These are phyloP conservation scores for Empis stercorea DNA, from an alignment of 2,888 invertebrate species.

Conservation along the genomic window DNA sequence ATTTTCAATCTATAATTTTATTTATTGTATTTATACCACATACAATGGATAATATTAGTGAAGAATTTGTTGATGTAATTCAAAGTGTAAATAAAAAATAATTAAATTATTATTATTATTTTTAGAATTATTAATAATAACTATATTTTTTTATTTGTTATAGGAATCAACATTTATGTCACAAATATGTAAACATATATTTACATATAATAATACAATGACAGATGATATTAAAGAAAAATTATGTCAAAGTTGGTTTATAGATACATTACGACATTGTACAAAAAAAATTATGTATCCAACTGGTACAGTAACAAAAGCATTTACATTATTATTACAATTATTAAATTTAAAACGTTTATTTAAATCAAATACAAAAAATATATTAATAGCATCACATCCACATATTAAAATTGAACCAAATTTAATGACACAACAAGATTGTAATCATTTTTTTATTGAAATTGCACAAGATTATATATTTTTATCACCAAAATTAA, in stretches of 20 bases:
- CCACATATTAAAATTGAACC: slow-evolving; percentile 5
- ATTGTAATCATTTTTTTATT: slow-evolving; percentile 7
- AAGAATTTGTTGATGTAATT: too few species aligned
- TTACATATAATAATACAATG: slow-evolving; percentile 6
- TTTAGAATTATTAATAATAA: not conserved
- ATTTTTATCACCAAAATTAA: slow-evolving; percentile 7
- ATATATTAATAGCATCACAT: not conserved
- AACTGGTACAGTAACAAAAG: not conserved
- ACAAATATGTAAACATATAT: slow-evolving; percentile 9
- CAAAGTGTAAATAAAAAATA: too few species aligned
- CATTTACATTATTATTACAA: slow-evolving; percentile 4
- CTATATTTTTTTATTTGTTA: not conserved
- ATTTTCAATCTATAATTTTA: not conserved
- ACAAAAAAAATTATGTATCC: slow-evolving; percentile 4
- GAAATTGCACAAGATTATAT: slow-evolving; percentile 8
- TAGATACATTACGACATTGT: slow-evolving; percentile 6
- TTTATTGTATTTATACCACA: not conserved
- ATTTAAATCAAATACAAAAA: not conserved
- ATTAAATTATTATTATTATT: too few species aligned
- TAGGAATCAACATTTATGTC: slow-evolving; percentile 8
- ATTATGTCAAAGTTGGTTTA: slow-evolving; percentile 7
- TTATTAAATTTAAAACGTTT: slow-evolving; percentile 1
- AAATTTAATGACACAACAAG: slow-evolving; percentile 1
- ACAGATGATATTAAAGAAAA: not conserved
- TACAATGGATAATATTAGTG: too few species aligned